Conservation (phyloP, 2,797 vertebrate genomes). For the Parauchenoglanis ngamensis region DNA sequence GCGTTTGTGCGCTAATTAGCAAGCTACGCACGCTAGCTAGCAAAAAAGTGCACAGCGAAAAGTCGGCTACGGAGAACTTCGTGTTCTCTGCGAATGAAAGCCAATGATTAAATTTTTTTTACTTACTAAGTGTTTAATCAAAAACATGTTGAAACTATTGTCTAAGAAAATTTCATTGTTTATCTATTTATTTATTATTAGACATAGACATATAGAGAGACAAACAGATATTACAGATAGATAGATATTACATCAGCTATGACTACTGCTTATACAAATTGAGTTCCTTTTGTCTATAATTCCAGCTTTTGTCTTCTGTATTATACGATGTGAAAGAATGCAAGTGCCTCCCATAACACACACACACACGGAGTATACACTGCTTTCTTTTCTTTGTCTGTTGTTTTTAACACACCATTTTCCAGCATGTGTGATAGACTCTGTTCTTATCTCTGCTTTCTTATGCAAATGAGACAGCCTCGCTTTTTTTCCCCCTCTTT, state of each 20-base stretch:
- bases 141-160: too few species aligned
- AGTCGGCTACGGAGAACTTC: not conserved
- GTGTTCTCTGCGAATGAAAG: not conserved
- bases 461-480: slow-evolving; percentile 62
- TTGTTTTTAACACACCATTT: slow-evolving; percentile 48
- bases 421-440: slow-evolving; percentile 50
- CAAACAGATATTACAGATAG: not conserved
- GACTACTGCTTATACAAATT: not conserved
- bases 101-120: not conserved
- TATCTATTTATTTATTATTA: not conserved
- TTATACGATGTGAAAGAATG: slow-evolving; percentile 21
- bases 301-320: not conserved
- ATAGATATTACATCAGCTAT: not conserved
- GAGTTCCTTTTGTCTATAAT: not conserved
- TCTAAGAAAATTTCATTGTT: too few species aligned
- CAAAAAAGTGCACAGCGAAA: not conserved
- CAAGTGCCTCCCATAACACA: not conserved
- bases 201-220: not conserved
- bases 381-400: slow-evolving; percentile 30
- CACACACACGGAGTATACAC: not conserved
- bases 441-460: slow-evolving; percentile 62
- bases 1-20: not conserved
- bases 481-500: not conserved
- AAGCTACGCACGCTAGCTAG: not conserved
- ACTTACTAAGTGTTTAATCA: not conserved